A percentile compares a stretch with the other conserved stretches of the same genome.
phyloP scores from a whole-genome alignment of 2,797 vertebrate genomes.

The Galago senegalensis region DNA sequence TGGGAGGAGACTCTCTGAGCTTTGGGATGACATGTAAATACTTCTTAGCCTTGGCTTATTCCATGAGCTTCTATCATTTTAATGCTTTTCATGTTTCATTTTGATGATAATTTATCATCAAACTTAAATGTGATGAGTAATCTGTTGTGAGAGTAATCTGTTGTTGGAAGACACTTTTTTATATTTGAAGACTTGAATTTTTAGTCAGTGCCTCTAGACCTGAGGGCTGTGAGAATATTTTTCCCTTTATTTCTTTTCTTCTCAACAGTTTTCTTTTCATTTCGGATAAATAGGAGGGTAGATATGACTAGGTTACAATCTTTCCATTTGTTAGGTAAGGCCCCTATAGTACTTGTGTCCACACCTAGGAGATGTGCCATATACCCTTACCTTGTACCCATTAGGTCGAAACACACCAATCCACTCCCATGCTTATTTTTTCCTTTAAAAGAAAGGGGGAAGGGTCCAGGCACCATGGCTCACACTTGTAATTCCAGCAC shows the following conservation, averaged over 20 bases:
- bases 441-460: not conserved
- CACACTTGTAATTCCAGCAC: not conserved
- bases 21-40: too few species aligned
- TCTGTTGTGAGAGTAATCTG: not conserved
- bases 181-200: not conserved
- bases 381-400: too few species aligned
- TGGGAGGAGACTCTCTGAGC: not conserved
- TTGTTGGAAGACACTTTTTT: not conserved
- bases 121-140: too few species aligned
- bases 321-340: too few species aligned
- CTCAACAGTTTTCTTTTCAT: too few species aligned
- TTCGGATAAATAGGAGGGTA: too few species aligned
- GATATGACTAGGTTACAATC: too few species aligned
- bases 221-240: not conserved
- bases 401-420: too few species aligned
- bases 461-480: not conserved
- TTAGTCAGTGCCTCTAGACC: not conserved
- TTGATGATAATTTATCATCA: not conserved
- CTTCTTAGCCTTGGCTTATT: not conserved
- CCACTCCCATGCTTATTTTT: not conserved
- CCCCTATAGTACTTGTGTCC: too few species aligned
- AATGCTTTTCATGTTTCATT: not conserved
- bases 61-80: not conserved
- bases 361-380: too few species aligned
- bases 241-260: not conserved